Base-by-base conservation (phyloP, 2,888 invertebrate genomes). In the Epinotia bilunana region DNA sequence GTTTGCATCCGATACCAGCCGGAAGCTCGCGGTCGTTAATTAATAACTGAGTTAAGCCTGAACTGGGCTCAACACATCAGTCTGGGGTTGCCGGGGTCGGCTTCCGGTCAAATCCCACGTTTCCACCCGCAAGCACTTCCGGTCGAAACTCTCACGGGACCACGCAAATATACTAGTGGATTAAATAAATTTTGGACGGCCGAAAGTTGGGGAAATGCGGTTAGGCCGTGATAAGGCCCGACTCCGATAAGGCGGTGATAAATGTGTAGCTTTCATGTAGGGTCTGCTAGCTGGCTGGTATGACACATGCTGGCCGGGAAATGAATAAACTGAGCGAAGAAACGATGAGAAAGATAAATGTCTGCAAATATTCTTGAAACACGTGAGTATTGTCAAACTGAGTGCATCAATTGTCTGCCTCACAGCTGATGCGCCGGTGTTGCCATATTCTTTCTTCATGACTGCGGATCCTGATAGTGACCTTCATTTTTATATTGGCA, bases 81-180 rank as follows among this genome's bases (percentile, higher is more conserved):
- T 72, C 72, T 67, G 75, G 72, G 65, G 62, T 71, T 61, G 65
- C 61, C 65, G 61, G 71, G 74, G 74, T 71, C 60, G 71, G 72
- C 75, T 65, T 75, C 75, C 75, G 75, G 75, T 75, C 75, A 72
- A 75, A 75, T 72, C 72, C 75, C 72, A 72, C 72, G 72, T 23
- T 74, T 75, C 71, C 57, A 61, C 75, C 75, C 75, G 65, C 75
- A 72, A 75, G 75, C 75, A 72, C 75, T 75, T 75, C 75, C 75
- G 75, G 75, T 33, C 67, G 55, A 72, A 75, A 72, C 75, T 75
- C 69, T 68, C 75, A 67, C 71, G 72, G 75, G 75, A 67, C 71
- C 72, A 62, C 61, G 72, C 60, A 72, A 53, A 72, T 72, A 74
- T 74, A 71, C 70, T 55, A 72, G 71, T 18, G 75, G 61, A 62